Evolutionary conservation across 2,797 vertebrate genomes (phyloP).

Genomic region (Acanthurus leucopareius): DNA sequence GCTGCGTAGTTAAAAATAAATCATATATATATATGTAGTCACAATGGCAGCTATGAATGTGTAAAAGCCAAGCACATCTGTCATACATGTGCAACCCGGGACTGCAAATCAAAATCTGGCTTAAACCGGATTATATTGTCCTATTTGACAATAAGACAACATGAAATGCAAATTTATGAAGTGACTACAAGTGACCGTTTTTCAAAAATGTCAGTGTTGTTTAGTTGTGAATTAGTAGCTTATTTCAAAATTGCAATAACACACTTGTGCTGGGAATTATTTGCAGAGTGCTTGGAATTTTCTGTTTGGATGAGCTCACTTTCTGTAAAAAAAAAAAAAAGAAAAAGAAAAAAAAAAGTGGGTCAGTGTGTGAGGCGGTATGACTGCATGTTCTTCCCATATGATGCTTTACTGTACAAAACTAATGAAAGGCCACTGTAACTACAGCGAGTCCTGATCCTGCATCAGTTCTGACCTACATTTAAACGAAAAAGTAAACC

Average conservation of each 20-base stretch:
- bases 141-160: not conserved
- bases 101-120: constrained; percentile 18
- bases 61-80: constrained; percentile 2
- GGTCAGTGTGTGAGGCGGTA: constrained; percentile 49
- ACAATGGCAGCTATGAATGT: constrained; percentile 1
- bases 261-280: constrained; percentile 32
- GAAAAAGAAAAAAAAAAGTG: constrained; percentile 33
- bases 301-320: constrained; percentile 57
- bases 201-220: not conserved
- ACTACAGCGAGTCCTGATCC: not conserved
- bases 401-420: constrained; percentile 32
- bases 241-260: constrained; percentile 37
- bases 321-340: constrained; percentile 45
- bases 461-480: constrained; percentile 36
- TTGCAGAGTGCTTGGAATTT: constrained; percentile 39
- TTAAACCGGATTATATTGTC: not conserved
- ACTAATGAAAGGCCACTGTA: constrained; percentile 33
- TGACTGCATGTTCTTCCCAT: constrained; percentile 35
- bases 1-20: constrained; percentile 13
- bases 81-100: not conserved
- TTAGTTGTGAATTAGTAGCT: constrained; percentile 18
- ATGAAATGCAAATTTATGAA: constrained; percentile 2
- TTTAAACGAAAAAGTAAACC: constrained; percentile 2
- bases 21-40: not conserved
- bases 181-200: constrained; percentile 13